These are phyloP conservation scores for Gorsachius goisagi DNA, from an alignment of 2,113 vertebrate species.

Conservation along the genomic window DNA sequence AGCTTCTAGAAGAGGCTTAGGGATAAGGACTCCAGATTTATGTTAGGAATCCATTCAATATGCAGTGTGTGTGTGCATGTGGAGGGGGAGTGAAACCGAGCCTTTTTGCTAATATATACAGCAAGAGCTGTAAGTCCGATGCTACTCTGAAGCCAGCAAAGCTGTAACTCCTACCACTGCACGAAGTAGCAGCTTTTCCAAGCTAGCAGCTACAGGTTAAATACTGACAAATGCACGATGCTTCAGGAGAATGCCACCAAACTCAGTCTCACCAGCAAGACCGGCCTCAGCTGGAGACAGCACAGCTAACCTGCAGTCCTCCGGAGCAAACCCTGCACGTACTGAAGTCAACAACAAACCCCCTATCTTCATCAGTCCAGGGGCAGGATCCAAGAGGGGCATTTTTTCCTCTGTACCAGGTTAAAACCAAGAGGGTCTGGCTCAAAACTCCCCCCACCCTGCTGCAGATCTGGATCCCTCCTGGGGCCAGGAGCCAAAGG, in stretches of 20 bases:
- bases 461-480: background rate
- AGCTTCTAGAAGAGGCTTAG: background rate
- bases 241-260: background rate
- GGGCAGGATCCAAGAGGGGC: background rate
- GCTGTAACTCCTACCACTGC: background rate
- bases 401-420: background rate
- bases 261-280: background rate
- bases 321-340: background rate
- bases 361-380: background rate
- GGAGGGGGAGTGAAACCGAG: background rate
- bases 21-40: background rate
- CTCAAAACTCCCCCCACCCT: background rate
- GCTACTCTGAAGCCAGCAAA: background rate
- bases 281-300: background rate
- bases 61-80: background rate
- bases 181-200: background rate
- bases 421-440: background rate
- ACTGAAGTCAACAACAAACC: background rate
- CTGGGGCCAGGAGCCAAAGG: background rate
- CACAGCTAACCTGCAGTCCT: too few relatives aligned
- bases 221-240: background rate
- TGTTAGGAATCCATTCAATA: background rate
- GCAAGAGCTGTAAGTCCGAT: background rate
- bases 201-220: background rate
- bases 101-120: background rate